Conservation (phyloP, 2,888 invertebrate genomes). For the Pandemis corylana region DNA sequence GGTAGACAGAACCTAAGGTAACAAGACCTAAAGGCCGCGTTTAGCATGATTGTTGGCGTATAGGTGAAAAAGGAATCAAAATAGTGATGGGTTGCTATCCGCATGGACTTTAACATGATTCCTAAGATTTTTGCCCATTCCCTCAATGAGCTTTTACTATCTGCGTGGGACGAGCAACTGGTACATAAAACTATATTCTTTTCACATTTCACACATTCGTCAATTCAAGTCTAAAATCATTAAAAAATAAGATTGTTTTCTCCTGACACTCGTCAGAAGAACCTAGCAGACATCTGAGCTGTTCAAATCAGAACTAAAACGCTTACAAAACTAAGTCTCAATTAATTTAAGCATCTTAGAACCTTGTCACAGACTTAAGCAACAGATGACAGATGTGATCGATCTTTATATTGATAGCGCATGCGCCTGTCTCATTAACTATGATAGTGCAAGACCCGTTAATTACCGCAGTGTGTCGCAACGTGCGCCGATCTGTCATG, state of each 20-base stretch:
- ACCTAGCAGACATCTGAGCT: neutral
- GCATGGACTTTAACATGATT: no score
- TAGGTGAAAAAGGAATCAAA: no score
- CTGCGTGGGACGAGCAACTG: no score
- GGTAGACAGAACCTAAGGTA: no score
- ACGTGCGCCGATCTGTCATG: constrained; percentile 7
- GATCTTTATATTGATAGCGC: constrained; percentile 37
- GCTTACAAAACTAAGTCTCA: neutral
- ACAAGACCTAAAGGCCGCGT: no score
- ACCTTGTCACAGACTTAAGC: constrained; percentile 6
- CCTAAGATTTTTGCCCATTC: no score
- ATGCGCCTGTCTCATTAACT: constrained; percentile 42
- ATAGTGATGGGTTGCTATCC: no score
- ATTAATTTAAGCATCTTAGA: neutral
- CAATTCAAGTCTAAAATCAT: neutral
- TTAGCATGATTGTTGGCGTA: no score
- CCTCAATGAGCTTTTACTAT: no score
- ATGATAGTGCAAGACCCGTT: neutral
- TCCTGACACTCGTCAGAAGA: neutral
- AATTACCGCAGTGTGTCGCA: constrained; percentile 9
- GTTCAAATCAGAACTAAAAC: neutral
- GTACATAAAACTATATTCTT: no score
- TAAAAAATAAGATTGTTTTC: neutral
- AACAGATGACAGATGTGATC: constrained; percentile 43
- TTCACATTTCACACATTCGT: no score